Conservation (phyloP, 2,797 vertebrate genomes). For the Gymnoscopelus microlampas region DNA sequence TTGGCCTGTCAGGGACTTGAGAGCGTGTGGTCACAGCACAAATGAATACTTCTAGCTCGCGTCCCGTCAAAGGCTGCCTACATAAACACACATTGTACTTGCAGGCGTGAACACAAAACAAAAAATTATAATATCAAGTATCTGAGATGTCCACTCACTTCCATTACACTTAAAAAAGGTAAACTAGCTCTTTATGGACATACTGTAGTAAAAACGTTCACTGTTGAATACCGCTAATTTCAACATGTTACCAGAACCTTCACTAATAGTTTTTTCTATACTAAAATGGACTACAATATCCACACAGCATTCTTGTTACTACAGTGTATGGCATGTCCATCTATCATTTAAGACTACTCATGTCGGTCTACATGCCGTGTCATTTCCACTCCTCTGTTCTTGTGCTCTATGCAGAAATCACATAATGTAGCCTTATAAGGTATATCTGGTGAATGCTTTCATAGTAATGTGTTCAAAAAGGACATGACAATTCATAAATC, state of each 20-base stretch:
- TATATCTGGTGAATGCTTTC: slow-evolving; percentile 75
- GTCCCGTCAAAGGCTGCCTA: slow-evolving; percentile 41
- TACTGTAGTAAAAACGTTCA: slow-evolving; percentile 1
- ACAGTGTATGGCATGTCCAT: background rate
- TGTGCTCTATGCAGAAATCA: slow-evolving; percentile 21
- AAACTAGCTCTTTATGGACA: slow-evolving; percentile 8
- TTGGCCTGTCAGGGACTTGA: slow-evolving; percentile 50
- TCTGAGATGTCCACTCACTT: slow-evolving; percentile 4
- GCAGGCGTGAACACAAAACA: slow-evolving; percentile 22
- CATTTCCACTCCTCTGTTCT: background rate
- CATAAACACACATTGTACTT: slow-evolving; percentile 12
- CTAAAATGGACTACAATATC: background rate
- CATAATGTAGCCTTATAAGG: slow-evolving; percentile 54
- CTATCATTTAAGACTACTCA: background rate
- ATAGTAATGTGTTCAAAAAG: slow-evolving; percentile 42
- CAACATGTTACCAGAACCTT: slow-evolving; percentile 19
- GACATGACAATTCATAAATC: slow-evolving; percentile 31
- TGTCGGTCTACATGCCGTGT: background rate
- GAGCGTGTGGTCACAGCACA: slow-evolving; percentile 51
- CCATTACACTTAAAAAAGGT: slow-evolving; percentile 3
- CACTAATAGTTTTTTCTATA: slow-evolving; percentile 19
- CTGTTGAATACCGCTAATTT: slow-evolving; percentile 20
- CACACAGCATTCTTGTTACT: background rate
- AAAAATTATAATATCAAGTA: slow-evolving; percentile 41
- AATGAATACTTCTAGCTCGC: slow-evolving; percentile 63